Conservation (phyloP, 2,888 invertebrate genomes). For the Melangyna quadrimaculata region DNA sequence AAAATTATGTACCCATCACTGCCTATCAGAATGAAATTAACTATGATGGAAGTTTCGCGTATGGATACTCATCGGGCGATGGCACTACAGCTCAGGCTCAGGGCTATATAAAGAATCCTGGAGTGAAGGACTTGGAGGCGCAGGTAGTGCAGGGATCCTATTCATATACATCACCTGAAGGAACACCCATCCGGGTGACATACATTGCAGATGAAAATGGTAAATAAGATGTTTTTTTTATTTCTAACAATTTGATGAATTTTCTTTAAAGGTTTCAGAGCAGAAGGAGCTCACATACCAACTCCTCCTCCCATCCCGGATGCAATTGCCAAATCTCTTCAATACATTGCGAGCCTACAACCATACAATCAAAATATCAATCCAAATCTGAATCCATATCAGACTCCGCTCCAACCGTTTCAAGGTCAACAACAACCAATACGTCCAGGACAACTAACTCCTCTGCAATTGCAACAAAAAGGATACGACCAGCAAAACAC, state of each 20-base stretch:
- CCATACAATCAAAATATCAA: constrained; percentile 76
- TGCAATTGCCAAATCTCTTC: constrained; percentile 77
- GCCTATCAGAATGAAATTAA: constrained; percentile 81
- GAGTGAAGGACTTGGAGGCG: constrained; percentile 86
- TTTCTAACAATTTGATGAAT: background rate
- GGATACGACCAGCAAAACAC: constrained; percentile 74
- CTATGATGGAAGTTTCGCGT: constrained; percentile 80
- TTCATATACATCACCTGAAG: constrained; percentile 89
- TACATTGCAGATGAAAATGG: constrained; percentile 91
- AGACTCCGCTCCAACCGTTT: constrained; percentile 78
- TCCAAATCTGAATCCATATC: constrained; percentile 79
- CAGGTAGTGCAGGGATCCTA: constrained; percentile 89
- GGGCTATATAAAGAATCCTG: constrained; percentile 87
- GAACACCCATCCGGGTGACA: constrained; percentile 86
- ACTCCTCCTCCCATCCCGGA: constrained; percentile 79
- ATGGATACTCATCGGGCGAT: constrained; percentile 88
- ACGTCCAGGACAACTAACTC: constrained; percentile 77
- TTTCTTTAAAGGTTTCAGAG: constrained; percentile 77
- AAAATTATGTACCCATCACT: constrained; percentile 80
- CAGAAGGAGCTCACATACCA: constrained; percentile 80
- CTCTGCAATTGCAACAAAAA: constrained; percentile 76
- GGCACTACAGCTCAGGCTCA: constrained; percentile 90
- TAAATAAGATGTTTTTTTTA: constrained; percentile 72
- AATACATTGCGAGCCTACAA: constrained; percentile 77
- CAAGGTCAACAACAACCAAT: constrained; percentile 74